Evolutionary conservation across 2,888 invertebrate genomes (phyloP).

Genomic region (Andrena haemorrhoa): DNA sequence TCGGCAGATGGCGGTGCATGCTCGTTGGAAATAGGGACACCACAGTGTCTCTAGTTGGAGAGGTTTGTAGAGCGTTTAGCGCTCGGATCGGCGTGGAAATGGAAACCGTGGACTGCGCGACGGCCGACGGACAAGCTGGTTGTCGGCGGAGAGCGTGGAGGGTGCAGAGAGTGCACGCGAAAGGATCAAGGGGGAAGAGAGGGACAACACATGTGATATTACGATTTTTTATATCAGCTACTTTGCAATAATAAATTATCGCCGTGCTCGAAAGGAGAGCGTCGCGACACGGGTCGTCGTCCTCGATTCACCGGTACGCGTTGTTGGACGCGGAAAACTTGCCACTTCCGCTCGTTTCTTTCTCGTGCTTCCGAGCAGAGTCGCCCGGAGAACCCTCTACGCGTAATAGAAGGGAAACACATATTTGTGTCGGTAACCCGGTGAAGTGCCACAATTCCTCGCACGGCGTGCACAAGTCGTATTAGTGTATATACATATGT

Average conservation of each 20-base stretch:
- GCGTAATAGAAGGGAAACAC: no score
- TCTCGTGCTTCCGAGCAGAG: no score
- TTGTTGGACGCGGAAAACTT: not conserved
- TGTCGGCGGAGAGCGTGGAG: slow-evolving; percentile 17
- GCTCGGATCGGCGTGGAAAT: not conserved
- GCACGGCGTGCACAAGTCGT: no score
- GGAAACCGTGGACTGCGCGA: not conserved
- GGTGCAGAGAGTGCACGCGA: slow-evolving; percentile 29
- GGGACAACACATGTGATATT: slow-evolving; percentile 73
- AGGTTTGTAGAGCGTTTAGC: not conserved
- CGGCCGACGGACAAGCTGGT: slow-evolving; percentile 36
- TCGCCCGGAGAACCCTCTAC: no score
- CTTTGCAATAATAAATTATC: slow-evolving; percentile 72
- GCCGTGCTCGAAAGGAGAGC: slow-evolving; percentile 48
- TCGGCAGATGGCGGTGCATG: not conserved
- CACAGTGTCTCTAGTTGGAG: not conserved
- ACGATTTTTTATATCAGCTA: slow-evolving; percentile 76
- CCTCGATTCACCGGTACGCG: slow-evolving; percentile 11
- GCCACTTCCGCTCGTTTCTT: not conserved
- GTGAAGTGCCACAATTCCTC: no score
- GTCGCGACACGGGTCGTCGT: slow-evolving; percentile 60
- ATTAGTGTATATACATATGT: no score
- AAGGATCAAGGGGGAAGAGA: slow-evolving; percentile 37
- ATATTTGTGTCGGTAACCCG: no score
- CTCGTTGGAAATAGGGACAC: not conserved